Evolutionary conservation across 2,797 vertebrate genomes (phyloP).

Genomic region (Danio kyathit): DNA sequence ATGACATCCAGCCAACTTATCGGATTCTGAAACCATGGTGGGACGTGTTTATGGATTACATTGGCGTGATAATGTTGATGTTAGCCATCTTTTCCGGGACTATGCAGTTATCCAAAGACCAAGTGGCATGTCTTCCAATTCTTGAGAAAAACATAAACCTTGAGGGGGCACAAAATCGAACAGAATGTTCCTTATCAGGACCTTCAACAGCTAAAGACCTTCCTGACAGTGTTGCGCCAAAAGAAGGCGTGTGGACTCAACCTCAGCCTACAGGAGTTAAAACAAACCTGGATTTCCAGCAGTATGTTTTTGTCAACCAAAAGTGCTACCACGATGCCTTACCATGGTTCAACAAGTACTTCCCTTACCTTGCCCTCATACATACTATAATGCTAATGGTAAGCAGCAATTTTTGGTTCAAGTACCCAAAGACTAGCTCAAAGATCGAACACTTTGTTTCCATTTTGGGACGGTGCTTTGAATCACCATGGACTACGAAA

Average conservation of each 20-base stretch:
- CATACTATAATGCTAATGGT: slow-evolving; percentile 97
- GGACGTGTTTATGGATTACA: slow-evolving; percentile 99
- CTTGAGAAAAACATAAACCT: slow-evolving; percentile 73
- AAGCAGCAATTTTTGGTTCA: slow-evolving; percentile 99
- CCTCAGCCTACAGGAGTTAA: slow-evolving; percentile 84
- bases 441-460: slow-evolving; percentile 99
- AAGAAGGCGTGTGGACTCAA: slow-evolving; percentile 65
- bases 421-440: slow-evolving; percentile 98
- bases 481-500: slow-evolving; percentile 99
- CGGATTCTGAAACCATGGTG: slow-evolving; percentile 99
- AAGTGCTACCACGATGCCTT: slow-evolving; percentile 97
- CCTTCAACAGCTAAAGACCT: slow-evolving; percentile 74
- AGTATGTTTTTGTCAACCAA: slow-evolving; percentile 99
- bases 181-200: slow-evolving; percentile 64
- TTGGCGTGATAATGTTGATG: slow-evolving; percentile 98
- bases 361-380: slow-evolving; percentile 97
- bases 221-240: slow-evolving; percentile 62
- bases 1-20: slow-evolving; percentile 97
- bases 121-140: slow-evolving; percentile 96
- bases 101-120: slow-evolving; percentile 98
- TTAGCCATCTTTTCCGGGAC: slow-evolving; percentile 98
- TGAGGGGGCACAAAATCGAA: slow-evolving; percentile 64
- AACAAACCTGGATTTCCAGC: slow-evolving; percentile 96
- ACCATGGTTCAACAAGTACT: slow-evolving; percentile 99
- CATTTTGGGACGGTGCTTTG: slow-evolving; percentile 95